A percentile compares a stretch with the other conserved stretches of the same genome.
phyloP scores from a whole-genome alignment of 2,797 vertebrate genomes.

The Leuciscus waleckii region DNA sequence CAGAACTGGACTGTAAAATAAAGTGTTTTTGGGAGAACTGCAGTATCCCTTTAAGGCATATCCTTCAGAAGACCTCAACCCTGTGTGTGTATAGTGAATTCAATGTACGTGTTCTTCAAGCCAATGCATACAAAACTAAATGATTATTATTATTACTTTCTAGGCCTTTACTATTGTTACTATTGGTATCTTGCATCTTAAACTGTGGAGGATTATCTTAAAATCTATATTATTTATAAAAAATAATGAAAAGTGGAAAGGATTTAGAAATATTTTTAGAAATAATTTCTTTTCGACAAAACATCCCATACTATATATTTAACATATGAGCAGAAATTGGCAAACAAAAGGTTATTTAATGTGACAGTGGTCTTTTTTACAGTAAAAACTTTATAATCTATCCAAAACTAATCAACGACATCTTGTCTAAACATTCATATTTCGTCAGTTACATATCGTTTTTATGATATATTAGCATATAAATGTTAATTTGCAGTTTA shows the following conservation, averaged over 20 bases:
- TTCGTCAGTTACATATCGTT: no score
- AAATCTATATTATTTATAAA: background rate
- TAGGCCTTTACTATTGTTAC: background rate
- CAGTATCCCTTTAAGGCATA: background rate
- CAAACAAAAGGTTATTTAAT: no score
- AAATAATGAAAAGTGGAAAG: background rate
- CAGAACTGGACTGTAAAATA: background rate
- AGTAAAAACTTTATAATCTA: no score
- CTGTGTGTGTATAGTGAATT: background rate
- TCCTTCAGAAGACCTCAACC: background rate
- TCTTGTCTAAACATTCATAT: no score
- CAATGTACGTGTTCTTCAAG: background rate
- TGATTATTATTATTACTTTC: background rate
- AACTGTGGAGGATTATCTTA: background rate
- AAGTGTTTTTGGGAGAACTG: background rate
- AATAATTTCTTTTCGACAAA: background rate
- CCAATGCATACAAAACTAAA: background rate
- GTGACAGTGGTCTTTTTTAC: no score
- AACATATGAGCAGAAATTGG: no score
- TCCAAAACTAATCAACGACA: no score
- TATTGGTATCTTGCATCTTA: background rate
- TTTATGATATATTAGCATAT: no score
- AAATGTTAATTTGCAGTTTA: no score
- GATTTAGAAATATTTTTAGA: background rate
- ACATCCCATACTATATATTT: no score